phyloP scores from a whole-genome alignment of 2,797 vertebrate genomes.

The Danio jaintianensis region DNA sequence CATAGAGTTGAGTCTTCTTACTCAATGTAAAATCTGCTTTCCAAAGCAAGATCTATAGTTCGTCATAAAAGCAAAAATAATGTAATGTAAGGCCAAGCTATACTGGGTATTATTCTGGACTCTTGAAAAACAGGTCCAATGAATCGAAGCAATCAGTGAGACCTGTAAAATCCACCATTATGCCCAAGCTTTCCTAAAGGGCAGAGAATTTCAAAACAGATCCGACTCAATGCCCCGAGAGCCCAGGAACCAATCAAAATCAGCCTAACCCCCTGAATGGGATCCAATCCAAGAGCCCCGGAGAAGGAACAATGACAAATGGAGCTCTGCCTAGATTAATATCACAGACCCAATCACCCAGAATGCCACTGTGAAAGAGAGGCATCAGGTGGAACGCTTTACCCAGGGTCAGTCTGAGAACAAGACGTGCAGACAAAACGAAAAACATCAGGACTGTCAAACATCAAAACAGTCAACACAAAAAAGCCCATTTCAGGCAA shows the following conservation, averaged over 20 bases:
- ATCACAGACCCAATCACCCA: conserved; percentile 38
- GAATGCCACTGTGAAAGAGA: conserved; percentile 21
- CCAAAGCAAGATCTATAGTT: not conserved
- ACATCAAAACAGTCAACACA: conserved; percentile 53
- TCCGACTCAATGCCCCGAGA: not conserved
- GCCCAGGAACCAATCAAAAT: conserved; percentile 37
- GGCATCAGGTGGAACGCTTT: conserved; percentile 32
- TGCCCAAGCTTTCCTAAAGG: conserved; percentile 31
- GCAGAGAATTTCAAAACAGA: conserved; percentile 13
- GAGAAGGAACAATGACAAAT: conserved; percentile 41
- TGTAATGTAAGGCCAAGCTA: not conserved
- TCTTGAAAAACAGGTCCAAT: conserved; percentile 12
- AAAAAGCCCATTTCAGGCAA: conserved; percentile 55
- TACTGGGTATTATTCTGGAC: conserved; percentile 12
- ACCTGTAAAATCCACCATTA: conserved; percentile 35
- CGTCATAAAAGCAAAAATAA: not conserved
- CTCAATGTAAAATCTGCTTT: not conserved
- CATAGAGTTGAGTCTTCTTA: not conserved
- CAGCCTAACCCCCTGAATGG: conserved; percentile 35
- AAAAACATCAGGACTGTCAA: conserved; percentile 34
- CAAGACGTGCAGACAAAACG: conserved; percentile 15
- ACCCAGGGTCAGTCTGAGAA: conserved; percentile 20
- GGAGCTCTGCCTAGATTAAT: conserved; percentile 50
- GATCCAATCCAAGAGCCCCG: conserved; percentile 37
- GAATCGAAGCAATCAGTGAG: conserved; percentile 32